Percentiles rank a stretch among this genome's conserved stretches.
phyloP scores from a whole-genome alignment of 1,140 invertebrate species.

The Aphaenogaster rudis region DNA sequence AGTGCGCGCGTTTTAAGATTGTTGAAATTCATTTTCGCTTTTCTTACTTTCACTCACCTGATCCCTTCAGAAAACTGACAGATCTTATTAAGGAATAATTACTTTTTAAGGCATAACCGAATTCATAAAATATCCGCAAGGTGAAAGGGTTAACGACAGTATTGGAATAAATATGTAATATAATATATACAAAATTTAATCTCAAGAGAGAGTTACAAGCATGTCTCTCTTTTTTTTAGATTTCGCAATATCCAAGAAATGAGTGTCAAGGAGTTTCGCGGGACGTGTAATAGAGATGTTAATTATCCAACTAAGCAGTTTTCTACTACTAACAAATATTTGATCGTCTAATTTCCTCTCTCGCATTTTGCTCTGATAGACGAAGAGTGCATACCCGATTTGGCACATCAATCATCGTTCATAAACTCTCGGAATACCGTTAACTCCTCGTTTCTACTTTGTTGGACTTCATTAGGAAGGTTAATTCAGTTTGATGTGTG shows the following conservation, averaged over 20 bases:
- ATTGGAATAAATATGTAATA: constrained; percentile 10
- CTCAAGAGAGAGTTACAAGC: background rate
- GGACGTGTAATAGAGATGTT: constrained; percentile 14
- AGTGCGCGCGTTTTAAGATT: constrained; percentile 25
- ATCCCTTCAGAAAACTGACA: constrained; percentile 6
- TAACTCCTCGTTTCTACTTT: constrained; percentile 50
- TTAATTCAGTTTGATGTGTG: constrained; percentile 52
- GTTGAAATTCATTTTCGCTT: constrained; percentile 48
- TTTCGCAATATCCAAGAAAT: background rate
- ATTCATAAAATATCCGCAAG: background rate
- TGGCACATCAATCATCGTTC: constrained; percentile 54
- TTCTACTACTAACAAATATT: constrained; percentile 35
- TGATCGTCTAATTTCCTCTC: constrained; percentile 15
- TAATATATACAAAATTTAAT: constrained; percentile 7
- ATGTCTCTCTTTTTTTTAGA: background rate
- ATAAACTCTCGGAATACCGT: constrained; percentile 45
- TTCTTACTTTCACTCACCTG: constrained; percentile 42
- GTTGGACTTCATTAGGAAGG: constrained; percentile 59
- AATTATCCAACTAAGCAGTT: constrained; percentile 36
- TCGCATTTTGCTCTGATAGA: constrained; percentile 30
- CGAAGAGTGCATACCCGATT: constrained; percentile 37
- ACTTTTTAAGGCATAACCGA: background rate
- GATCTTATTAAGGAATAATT: constrained; percentile 40
- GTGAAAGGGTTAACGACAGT: background rate
- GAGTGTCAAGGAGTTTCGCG: background rate